A percentile compares a stretch with the other conserved stretches of the same genome.
Evolutionary conservation across 2,113 vertebrate genomes (phyloP).

Genomic region (Semnopithecus entellus): DNA sequence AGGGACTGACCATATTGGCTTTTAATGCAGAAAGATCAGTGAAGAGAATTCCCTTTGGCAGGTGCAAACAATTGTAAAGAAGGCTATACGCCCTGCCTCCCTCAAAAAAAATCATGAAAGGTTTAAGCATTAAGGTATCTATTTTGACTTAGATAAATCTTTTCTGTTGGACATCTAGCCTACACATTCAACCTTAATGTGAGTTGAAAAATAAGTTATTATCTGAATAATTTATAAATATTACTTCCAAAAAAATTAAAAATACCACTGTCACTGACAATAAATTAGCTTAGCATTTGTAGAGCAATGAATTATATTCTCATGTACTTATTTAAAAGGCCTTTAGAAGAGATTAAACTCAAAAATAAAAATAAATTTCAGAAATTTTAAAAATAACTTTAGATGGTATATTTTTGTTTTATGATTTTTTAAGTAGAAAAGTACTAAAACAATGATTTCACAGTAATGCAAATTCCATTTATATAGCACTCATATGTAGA

Average conservation of each 20-base stretch:
- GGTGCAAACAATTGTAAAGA: neutral
- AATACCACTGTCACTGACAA: neutral
- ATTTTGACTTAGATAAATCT: neutral
- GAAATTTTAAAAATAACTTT: slow-evolving; percentile 54
- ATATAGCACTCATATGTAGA: slow-evolving; percentile 73
- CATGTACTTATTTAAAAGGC: neutral
- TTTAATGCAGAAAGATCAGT: neutral
- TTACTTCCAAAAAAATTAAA: neutral
- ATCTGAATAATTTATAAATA: neutral
- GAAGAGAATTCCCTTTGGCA: neutral
- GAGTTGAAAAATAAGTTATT: neutral
- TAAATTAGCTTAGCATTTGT: neutral
- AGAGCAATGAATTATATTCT: neutral
- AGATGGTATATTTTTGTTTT: slow-evolving; percentile 38
- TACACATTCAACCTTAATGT: neutral
- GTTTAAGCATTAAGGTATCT: neutral
- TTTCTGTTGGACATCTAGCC: neutral
- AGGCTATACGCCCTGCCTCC: neutral
- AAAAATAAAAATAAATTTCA: neutral
- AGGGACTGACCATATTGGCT: neutral
- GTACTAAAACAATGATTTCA: slow-evolving; percentile 72
- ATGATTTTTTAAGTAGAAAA: slow-evolving; percentile 74
- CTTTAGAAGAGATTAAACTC: neutral
- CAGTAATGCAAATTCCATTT: slow-evolving; percentile 82
- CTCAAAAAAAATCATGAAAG: neutral